Percentiles rank a stretch among this genome's conserved stretches.
phyloP scores from a whole-genome alignment of 2,113 vertebrate species.

The Sardina pilchardus region DNA sequence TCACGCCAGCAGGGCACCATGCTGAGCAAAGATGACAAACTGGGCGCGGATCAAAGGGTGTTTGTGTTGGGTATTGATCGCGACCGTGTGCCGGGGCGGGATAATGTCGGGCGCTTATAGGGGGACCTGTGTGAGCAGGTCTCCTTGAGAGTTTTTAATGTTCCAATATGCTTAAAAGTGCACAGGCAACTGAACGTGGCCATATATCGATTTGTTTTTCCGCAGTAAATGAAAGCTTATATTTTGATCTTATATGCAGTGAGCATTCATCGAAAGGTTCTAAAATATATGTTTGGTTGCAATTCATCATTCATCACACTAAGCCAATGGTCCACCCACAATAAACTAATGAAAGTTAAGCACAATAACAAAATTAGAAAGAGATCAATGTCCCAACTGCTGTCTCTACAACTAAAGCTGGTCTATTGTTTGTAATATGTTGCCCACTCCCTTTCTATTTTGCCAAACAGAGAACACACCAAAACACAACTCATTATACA shows the following conservation, averaged over 20 bases:
- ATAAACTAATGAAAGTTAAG: not conserved
- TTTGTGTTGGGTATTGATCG: conserved; percentile 6
- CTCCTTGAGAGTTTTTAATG: conserved; percentile 11
- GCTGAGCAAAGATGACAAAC: conserved; percentile 5
- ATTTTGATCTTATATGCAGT: not conserved
- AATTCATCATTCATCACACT: not conserved
- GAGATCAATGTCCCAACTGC: not conserved
- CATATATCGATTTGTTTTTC: not conserved
- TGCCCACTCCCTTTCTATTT: not conserved
- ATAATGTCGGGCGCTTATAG: not conserved
- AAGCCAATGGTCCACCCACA: not conserved
- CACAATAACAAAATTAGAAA: not conserved
- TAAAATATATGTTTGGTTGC: not conserved
- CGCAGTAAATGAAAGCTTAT: not conserved
- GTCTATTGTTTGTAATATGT: not conserved
- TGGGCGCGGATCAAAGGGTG: not conserved
- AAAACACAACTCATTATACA: not conserved
- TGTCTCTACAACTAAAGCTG: not conserved
- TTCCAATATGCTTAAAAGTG: conserved; percentile 15
- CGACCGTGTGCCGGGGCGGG: not conserved
- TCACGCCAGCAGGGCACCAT: not conserved
- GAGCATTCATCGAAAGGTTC: not conserved
- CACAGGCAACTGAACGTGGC: not conserved
- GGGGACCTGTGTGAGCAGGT: not conserved
- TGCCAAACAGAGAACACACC: not conserved